These are phyloP conservation scores for Philopotamus ludificatus DNA, from an alignment of 1,140 invertebrate genomes.

Conservation along the genomic window DNA sequence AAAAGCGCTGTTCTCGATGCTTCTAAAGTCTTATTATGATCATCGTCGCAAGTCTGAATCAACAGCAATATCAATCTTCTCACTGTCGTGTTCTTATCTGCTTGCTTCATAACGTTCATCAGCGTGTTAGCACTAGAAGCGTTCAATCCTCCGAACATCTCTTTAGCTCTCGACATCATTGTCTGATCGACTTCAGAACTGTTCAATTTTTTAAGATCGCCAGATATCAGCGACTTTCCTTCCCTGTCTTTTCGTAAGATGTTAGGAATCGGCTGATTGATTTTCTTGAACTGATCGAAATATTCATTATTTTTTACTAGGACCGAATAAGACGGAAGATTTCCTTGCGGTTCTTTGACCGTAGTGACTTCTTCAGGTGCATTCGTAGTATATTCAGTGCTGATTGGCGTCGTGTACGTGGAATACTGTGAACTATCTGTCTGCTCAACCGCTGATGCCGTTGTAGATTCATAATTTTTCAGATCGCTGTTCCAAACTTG, in stretches of 20 bases:
- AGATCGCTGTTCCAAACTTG: constrained; percentile 18
- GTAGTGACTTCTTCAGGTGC: constrained; percentile 29
- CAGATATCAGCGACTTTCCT: constrained; percentile 31
- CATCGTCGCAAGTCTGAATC: constrained; percentile 72
- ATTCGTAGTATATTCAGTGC: constrained; percentile 37
- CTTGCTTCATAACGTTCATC: constrained; percentile 77
- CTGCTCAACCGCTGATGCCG: constrained; percentile 7
- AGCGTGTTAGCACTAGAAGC: constrained; percentile 70
- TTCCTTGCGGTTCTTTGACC: constrained; percentile 29
- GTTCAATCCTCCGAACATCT: constrained; percentile 74
- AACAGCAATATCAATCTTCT: constrained; percentile 71
- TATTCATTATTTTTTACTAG: constrained; percentile 22
- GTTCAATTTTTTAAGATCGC: constrained; percentile 36
- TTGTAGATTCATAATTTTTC: constrained; percentile 14
- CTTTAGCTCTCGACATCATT: constrained; percentile 65
- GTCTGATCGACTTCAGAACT: constrained; percentile 51
- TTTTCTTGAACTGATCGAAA: constrained; percentile 40
- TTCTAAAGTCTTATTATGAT: constrained; percentile 65
- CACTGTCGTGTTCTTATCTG: constrained; percentile 72
- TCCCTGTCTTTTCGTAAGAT: constrained; percentile 40
- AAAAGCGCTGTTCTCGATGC: constrained; percentile 63
- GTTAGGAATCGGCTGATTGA: constrained; percentile 41
- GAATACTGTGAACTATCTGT: constrained; percentile 26
- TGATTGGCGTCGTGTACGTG: constrained; percentile 28
- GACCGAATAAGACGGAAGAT: constrained; percentile 34